Evolutionary conservation across 2,888 invertebrate genomes (phyloP).

Genomic region (Cataglyphis altisquamis): DNA sequence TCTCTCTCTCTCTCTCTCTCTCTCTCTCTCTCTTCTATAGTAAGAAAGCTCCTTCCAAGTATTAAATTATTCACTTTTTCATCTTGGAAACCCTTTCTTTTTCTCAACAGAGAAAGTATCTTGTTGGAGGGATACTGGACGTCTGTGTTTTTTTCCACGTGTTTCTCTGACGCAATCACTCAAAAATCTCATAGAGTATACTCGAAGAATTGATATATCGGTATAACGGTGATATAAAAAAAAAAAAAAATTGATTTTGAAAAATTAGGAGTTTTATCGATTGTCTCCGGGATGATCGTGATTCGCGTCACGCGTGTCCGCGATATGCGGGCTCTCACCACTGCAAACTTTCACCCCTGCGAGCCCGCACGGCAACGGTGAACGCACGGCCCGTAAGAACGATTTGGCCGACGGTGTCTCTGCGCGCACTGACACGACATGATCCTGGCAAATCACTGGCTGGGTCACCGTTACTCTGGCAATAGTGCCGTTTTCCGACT

Average conservation of each 20-base stretch:
- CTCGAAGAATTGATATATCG: not conserved
- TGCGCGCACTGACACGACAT: constrained; percentile 70
- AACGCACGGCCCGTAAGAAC: constrained; percentile 34
- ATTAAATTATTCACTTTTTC: constrained; percentile 15
- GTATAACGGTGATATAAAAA: not conserved
- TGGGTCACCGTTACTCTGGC: constrained; percentile 71
- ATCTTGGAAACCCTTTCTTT: constrained; percentile 22
- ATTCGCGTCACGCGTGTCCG: constrained; percentile 5
- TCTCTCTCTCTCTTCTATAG: not conserved
- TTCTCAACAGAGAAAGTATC: not conserved
- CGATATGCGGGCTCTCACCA: constrained; percentile 19
- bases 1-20: not conserved
- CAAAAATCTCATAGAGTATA: not conserved
- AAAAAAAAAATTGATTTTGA: not conserved
- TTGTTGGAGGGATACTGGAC: not conserved
- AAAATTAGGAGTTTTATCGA: not conserved
- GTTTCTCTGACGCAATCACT: not conserved
- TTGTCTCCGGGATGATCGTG: not conserved
- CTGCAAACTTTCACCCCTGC: constrained; percentile 32
- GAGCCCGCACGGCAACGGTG: constrained; percentile 1
- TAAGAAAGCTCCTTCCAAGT: not conserved
- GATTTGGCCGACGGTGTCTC: constrained; percentile 64
- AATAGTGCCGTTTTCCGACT: constrained; percentile 71
- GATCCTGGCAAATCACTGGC: constrained; percentile 61
- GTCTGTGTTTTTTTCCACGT: not conserved